These are phyloP conservation scores for Gorsachius goisagi DNA, from an alignment of 2,113 vertebrate genomes.

Conservation along the genomic window DNA sequence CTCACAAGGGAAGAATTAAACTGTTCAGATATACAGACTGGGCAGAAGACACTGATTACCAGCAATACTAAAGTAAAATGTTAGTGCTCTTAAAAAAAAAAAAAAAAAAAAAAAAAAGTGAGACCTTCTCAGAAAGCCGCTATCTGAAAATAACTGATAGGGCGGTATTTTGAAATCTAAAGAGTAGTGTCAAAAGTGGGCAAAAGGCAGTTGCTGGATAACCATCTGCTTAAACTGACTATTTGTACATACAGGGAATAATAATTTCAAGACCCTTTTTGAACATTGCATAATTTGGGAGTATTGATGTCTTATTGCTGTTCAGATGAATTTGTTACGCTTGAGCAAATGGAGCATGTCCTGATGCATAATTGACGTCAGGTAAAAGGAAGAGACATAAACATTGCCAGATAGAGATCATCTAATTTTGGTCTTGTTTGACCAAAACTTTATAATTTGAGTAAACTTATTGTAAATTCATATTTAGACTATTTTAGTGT, in stretches of 20 bases:
- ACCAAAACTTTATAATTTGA: not conserved
- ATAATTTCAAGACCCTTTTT: not conserved
- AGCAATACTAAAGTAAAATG: not conserved
- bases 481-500: not conserved
- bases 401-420: not conserved
- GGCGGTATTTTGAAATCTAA: not conserved
- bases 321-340: not conserved
- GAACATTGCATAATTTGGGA: not conserved
- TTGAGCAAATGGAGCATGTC: not conserved
- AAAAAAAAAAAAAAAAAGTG: not conserved
- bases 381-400: not conserved
- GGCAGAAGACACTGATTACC: not conserved
- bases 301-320: not conserved
- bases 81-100: not conserved
- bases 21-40: not conserved
- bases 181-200: not conserved
- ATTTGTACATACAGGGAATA: not conserved
- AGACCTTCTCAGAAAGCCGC: not conserved
- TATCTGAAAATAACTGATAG: not conserved
- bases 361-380: not conserved
- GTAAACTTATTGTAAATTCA: not conserved
- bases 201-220: not conserved
- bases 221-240: not conserved
- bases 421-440: not conserved
- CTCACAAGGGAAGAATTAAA: not conserved